Conservation (phyloP, 2,113 vertebrate genomes). For the Myanophis thanlyinensis region DNA sequence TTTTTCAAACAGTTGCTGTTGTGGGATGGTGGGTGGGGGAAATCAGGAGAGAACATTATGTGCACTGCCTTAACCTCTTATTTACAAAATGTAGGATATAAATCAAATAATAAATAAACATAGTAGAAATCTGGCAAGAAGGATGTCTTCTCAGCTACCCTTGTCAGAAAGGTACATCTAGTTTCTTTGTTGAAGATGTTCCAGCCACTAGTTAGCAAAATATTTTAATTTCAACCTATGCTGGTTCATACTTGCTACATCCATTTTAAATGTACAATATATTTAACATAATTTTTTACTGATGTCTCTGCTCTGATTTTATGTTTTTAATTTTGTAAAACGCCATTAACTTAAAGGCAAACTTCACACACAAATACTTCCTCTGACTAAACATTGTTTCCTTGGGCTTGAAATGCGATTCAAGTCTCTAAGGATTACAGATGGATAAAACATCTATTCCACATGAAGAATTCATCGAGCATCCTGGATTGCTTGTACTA, state of each 20-base stretch:
- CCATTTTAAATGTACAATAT: neutral
- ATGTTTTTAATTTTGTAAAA: neutral
- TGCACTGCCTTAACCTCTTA: neutral
- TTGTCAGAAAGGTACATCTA: neutral
- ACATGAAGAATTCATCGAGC: neutral
- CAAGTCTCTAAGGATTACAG: neutral
- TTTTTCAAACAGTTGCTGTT: neutral
- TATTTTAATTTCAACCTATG: neutral
- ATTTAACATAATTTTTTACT: neutral
- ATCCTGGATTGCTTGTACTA: neutral
- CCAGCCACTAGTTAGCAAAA: neutral
- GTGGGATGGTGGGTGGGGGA: neutral
- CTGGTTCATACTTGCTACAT: neutral
- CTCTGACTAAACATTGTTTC: neutral
- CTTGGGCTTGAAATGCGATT: neutral
- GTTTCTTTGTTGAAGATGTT: neutral
- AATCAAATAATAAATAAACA: neutral
- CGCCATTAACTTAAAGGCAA: neutral
- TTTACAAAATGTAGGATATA: neutral
- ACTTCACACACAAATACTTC: neutral
- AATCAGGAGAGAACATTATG: neutral
- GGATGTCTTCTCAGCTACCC: neutral
- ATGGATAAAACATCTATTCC: neutral
- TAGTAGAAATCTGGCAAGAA: neutral
- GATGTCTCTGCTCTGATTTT: neutral